Evolutionary conservation across 1,140 invertebrate genomes (phyloP).

Genomic region (Heliothis subflexa): DNA sequence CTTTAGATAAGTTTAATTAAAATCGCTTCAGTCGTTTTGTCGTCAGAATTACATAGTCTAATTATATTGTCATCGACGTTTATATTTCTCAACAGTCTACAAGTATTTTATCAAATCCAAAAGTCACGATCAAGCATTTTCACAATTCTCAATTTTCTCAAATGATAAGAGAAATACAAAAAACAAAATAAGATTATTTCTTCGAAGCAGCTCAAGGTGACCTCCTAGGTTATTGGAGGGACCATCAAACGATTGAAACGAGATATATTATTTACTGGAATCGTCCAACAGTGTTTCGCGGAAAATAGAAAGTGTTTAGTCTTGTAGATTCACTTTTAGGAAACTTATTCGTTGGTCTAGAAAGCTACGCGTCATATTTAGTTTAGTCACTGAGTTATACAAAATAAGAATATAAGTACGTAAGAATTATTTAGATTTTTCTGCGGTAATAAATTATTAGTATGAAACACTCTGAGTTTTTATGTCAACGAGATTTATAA

Average conservation of each 20-base stretch:
- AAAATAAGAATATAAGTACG: no score
- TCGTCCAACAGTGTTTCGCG: not conserved
- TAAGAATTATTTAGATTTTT: no score
- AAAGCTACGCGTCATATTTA: no score
- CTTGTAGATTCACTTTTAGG: not conserved
- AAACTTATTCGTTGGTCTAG: not conserved
- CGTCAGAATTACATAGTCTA: no score
- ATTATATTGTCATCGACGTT: no score
- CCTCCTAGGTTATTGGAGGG: not conserved
- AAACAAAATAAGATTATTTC: slow-evolving; percentile 19
- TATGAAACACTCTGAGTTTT: no score
- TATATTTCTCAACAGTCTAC: not conserved
- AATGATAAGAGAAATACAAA: slow-evolving; percentile 11
- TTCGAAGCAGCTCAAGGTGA: slow-evolving; percentile 19
- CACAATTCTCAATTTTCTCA: slow-evolving; percentile 2
- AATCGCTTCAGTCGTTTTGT: no score
- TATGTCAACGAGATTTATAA: no score
- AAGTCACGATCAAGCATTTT: not conserved
- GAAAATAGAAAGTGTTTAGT: not conserved
- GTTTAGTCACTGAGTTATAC: no score
- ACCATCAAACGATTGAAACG: slow-evolving; percentile 7
- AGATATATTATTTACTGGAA: slow-evolving; percentile 2
- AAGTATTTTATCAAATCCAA: not conserved
- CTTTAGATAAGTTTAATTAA: no score
- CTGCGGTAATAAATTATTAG: no score